Base-by-base conservation (phyloP, 2,888 invertebrate genomes). In the Trachelus tabidus region DNA sequence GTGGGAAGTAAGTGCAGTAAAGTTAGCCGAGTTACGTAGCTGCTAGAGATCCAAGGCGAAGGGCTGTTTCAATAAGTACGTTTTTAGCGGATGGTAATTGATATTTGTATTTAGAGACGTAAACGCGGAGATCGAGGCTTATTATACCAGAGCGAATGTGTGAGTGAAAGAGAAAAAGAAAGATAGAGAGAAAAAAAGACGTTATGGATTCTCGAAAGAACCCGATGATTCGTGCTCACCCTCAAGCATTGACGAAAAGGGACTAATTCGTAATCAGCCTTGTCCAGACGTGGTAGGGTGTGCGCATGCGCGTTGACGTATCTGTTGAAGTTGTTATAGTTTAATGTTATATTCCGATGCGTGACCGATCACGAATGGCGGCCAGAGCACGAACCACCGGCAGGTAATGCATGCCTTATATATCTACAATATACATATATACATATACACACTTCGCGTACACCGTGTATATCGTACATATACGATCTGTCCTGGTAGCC, bases 21-120 rank as follows among this genome's bases (percentile, higher is more conserved):
- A 82, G 84, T 34, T 90, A 90, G 89, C 81, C 81, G 84, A 89
- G 90, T 90, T 90, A 90, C 88, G 88, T 91, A 91, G 90, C 89
- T 87, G 87, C 84, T 91, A 90, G 88, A 85, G 84, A 84, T 83
- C 85, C 87, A 88, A 88, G 89, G 89, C 87, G 88, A 88, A 35
- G 76, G 89, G 89, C 88, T 90, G 90, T 90, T 91, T 88, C 87
- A 88, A 89, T 88, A 89, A 88, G 83, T 83, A 83, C 81, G 81
- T 77, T 56, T 56, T 81, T 83, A 82, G 76, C 75, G 80, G 83
- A 80, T 73, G 76, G 75, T 80, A 80, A 79, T 77, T 79, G 79
- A 82, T 77, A 83, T 81, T 83, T 82, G 78, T 84, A 84, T 80
- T 81, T 81, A 84, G 78, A 56, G 75, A 74, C 33, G 71, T 33